phyloP scores from a whole-genome alignment of 2,797 vertebrate species.

The Semaprochilodus insignis region DNA sequence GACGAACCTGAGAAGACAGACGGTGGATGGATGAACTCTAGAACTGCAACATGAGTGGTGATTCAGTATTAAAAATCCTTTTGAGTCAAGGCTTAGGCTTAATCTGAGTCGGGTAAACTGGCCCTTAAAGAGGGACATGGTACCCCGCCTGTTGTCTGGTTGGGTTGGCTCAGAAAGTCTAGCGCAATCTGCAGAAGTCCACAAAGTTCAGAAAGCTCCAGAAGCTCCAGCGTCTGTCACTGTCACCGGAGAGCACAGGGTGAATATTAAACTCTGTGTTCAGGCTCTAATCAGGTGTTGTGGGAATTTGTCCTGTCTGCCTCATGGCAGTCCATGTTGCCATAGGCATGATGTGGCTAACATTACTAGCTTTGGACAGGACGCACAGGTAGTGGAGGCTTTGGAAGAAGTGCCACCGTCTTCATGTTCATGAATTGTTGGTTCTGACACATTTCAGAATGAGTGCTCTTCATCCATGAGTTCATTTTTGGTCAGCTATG shows the following conservation, averaged over 20 bases:
- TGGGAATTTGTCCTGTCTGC: conserved; percentile 25
- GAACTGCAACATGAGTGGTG: not conserved
- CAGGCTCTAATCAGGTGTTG: conserved; percentile 34
- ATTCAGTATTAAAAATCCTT: not conserved
- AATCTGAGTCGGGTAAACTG: conserved; percentile 2
- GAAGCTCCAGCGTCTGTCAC: not conserved
- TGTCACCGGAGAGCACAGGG: not conserved
- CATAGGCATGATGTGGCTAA: conserved; percentile 4
- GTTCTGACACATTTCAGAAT: not conserved
- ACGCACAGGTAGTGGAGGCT: not conserved
- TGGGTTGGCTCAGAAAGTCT: not conserved
- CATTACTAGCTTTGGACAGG: not conserved
- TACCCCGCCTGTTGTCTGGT: not conserved
- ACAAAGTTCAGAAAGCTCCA: conserved; percentile 16
- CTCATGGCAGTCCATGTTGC: conserved; percentile 2
- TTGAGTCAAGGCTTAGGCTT: not conserved
- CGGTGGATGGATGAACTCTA: not conserved
- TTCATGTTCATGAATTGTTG: not conserved
- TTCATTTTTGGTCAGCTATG: not conserved
- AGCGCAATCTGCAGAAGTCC: not conserved
- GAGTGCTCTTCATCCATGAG: not conserved
- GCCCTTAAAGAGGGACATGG: not conserved
- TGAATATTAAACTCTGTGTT: conserved; percentile 17
- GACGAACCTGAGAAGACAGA: not conserved
- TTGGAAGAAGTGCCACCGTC: not conserved